phyloP scores from a whole-genome alignment of 2,888 invertebrate genomes.

The Euplexia lucipara region DNA sequence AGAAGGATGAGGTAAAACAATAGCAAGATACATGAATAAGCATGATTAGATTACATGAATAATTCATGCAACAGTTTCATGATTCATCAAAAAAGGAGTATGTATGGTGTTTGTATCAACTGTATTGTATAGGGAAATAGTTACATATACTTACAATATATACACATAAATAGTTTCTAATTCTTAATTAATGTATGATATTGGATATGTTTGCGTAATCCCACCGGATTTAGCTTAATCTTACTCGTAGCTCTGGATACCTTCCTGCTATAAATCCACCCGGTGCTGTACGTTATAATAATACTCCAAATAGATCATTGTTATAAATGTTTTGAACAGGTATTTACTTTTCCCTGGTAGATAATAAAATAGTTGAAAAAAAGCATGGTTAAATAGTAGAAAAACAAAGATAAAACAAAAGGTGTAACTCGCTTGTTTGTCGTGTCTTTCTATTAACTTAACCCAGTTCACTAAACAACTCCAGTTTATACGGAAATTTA shows the following conservation, averaged over 20 bases:
- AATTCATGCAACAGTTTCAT: constrained; percentile 24
- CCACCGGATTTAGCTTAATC: constrained; percentile 39
- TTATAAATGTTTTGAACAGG: neutral
- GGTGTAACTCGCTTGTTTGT: neutral
- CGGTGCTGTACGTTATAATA: neutral
- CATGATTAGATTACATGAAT: constrained; percentile 48
- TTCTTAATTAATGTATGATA: constrained; percentile 45
- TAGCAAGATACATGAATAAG: constrained; percentile 17
- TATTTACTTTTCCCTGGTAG: neutral
- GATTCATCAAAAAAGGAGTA: constrained; percentile 24
- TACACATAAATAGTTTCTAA: constrained; percentile 10
- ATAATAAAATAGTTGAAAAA: too few species aligned
- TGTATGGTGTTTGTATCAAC: neutral
- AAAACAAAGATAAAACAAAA: too few species aligned
- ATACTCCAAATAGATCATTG: neutral
- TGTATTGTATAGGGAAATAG: constrained; percentile 10
- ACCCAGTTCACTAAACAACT: neutral
- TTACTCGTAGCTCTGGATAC: constrained; percentile 20
- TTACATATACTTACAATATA: neutral
- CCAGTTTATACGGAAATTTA: neutral
- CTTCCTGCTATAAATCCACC: neutral
- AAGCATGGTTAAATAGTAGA: too few species aligned
- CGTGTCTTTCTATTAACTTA: too few species aligned
- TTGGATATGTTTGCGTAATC: constrained; percentile 47
- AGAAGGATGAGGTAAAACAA: constrained; percentile 28